phyloP scores from a whole-genome alignment of 2,797 vertebrate species.

The Alcedo atthis region DNA sequence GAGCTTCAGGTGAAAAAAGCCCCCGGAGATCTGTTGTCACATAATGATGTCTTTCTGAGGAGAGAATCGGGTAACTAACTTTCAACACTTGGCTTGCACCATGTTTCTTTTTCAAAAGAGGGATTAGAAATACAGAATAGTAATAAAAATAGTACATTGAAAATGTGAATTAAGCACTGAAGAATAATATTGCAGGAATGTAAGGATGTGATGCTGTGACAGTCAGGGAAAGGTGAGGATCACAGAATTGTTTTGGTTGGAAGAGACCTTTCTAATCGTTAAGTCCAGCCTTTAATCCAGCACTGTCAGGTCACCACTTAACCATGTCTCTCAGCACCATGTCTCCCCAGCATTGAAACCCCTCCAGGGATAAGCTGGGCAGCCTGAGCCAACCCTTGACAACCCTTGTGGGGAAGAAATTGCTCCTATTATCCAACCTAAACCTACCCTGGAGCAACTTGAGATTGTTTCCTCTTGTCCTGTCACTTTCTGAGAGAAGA shows the following conservation, averaged over 20 bases:
- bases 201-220: neutral
- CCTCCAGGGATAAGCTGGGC: neutral
- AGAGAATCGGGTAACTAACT: neutral
- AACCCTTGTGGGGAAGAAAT: neutral
- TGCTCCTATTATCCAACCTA: neutral
- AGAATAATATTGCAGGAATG: neutral
- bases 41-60: neutral
- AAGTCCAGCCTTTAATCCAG: neutral
- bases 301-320: neutral
- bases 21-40: neutral
- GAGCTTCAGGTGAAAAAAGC: neutral
- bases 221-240: neutral
- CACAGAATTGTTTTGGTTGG: neutral
- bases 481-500: too few species aligned
- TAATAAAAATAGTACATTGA: accelerated
- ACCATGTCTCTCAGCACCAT: neutral
- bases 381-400: neutral
- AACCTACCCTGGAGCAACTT: too few species aligned
- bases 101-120: neutral
- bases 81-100: neutral
- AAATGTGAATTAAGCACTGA: neutral
- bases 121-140: neutral
- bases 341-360: neutral
- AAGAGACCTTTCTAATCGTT: neutral
- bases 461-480: too few species aligned